Evolutionary conservation across 2,797 vertebrate genomes (phyloP).

Genomic region (Amniataba percoides): DNA sequence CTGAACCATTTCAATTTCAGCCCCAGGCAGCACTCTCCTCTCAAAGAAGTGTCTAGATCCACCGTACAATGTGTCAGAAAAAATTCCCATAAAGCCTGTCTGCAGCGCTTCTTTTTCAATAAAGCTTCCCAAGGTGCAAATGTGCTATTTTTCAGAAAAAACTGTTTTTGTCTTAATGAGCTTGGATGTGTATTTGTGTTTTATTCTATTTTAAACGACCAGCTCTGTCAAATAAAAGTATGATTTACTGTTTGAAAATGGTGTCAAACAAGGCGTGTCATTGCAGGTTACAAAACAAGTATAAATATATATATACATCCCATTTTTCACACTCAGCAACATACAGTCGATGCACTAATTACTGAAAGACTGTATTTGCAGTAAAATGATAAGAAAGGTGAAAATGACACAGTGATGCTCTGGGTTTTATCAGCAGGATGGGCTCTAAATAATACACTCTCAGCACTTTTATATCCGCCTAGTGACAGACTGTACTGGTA

Average conservation of each 20-base stretch:
- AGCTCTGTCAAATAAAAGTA: slow-evolving; percentile 62
- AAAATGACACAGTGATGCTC: slow-evolving; percentile 4
- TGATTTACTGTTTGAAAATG: slow-evolving; percentile 30
- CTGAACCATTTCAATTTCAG: slow-evolving; percentile 84
- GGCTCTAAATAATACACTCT: neutral
- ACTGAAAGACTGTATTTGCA: slow-evolving; percentile 15
- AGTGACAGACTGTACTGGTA: neutral
- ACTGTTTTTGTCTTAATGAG: slow-evolving; percentile 81
- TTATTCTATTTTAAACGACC: slow-evolving; percentile 75
- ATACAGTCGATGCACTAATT: slow-evolving; percentile 22
- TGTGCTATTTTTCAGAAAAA: slow-evolving; percentile 52
- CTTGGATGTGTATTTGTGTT: slow-evolving; percentile 72
- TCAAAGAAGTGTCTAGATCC: slow-evolving; percentile 68
- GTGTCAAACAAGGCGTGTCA: slow-evolving; percentile 43
- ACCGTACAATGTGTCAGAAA: slow-evolving; percentile 56
- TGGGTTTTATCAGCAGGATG: neutral
- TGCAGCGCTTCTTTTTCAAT: slow-evolving; percentile 12
- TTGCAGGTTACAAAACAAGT: slow-evolving; percentile 16
- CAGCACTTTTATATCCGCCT: slow-evolving; percentile 12
- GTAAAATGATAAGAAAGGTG: slow-evolving; percentile 9
- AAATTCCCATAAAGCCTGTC: slow-evolving; percentile 53
- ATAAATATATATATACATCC: slow-evolving; percentile 46
- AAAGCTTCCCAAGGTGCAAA: slow-evolving; percentile 50
- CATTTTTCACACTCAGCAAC: slow-evolving; percentile 42
- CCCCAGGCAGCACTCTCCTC: slow-evolving; percentile 78